Conservation (phyloP, 2,888 invertebrate genomes). For the Pocota personata region DNA sequence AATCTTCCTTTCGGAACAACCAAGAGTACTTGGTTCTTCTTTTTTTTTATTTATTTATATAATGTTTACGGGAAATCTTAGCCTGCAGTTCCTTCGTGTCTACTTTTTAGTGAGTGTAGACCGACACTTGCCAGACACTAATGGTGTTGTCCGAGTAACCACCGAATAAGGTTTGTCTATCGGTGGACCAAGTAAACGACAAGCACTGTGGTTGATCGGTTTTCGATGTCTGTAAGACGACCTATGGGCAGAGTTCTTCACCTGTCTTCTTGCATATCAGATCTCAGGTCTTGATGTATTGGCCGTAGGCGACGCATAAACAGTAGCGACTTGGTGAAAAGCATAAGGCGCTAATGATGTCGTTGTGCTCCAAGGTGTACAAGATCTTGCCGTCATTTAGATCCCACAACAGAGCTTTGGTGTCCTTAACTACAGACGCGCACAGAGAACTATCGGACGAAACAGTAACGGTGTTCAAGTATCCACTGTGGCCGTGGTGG, state of each 20-base stretch:
- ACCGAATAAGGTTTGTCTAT: constrained; percentile 99
- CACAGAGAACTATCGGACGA: constrained; percentile 99
- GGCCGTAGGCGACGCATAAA: constrained; percentile 99
- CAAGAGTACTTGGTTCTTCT: too few relatives aligned
- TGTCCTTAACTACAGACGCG: constrained; percentile 99
- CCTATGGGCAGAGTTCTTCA: constrained; percentile 98
- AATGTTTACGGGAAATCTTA: too few relatives aligned
- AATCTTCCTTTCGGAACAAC: too few relatives aligned
- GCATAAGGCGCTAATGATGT: constrained; percentile 98
- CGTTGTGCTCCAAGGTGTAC: constrained; percentile 99
- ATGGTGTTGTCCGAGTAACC: constrained; percentile 99
- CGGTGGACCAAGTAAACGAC: constrained; percentile 99
- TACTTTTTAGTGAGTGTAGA: constrained; percentile 88
- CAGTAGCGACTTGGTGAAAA: constrained; percentile 99
- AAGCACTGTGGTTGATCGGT: constrained; percentile 97
- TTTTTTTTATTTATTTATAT: too few relatives aligned
- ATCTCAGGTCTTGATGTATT: constrained; percentile 99
- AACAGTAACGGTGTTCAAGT: constrained; percentile 99
- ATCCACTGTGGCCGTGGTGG: constrained; percentile 98
- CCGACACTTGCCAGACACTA: constrained; percentile 99
- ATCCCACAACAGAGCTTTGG: constrained; percentile 99
- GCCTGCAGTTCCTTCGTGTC: not conserved
- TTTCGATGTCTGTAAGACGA: constrained; percentile 90
- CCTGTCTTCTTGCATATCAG: constrained; percentile 99
- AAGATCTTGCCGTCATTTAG: constrained; percentile 99